Evolutionary conservation across 2,113 vertebrate species (phyloP).

Genomic region (Poeciliopsis retropinna): DNA sequence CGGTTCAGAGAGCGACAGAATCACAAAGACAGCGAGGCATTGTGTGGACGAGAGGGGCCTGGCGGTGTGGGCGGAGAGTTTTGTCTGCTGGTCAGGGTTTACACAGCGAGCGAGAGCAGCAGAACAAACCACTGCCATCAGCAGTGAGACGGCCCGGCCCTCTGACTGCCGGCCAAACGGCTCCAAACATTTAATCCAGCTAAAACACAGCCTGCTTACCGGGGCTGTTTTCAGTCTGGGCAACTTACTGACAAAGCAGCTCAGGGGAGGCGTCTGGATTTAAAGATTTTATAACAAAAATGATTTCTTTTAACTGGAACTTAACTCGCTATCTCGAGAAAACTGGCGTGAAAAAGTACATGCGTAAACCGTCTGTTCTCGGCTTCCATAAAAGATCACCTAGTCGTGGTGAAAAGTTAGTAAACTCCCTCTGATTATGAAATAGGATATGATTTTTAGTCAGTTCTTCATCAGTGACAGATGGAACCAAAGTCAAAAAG

Average conservation of each 20-base stretch:
- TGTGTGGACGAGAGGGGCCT: conserved; percentile 18
- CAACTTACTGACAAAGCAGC: conserved; percentile 5
- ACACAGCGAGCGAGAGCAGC: conserved; percentile 21
- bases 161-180: conserved; percentile 47
- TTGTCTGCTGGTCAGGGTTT: conserved; percentile 37
- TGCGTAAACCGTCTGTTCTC: too few species aligned
- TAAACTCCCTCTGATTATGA: too few species aligned
- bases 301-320: too few species aligned
- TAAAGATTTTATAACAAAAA: background rate
- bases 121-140: conserved; percentile 56
- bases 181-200: conserved; percentile 65
- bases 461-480: too few species aligned
- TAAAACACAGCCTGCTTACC: conserved; percentile 56
- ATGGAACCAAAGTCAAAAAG: too few species aligned
- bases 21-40: conserved; percentile 15
- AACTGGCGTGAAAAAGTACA: too few species aligned
- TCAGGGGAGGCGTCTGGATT: background rate
- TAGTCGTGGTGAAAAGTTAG: too few species aligned
- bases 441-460: too few species aligned
- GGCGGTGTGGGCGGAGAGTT: conserved; percentile 21
- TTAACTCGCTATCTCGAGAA: too few species aligned
- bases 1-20: conserved; percentile 15
- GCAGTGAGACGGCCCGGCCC: conserved; percentile 34
- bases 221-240: conserved; percentile 33
- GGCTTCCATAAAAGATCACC: too few species aligned